Base-by-base conservation (phyloP, 2,113 vertebrate species). In the Nothobranchius furzeri region DNA sequence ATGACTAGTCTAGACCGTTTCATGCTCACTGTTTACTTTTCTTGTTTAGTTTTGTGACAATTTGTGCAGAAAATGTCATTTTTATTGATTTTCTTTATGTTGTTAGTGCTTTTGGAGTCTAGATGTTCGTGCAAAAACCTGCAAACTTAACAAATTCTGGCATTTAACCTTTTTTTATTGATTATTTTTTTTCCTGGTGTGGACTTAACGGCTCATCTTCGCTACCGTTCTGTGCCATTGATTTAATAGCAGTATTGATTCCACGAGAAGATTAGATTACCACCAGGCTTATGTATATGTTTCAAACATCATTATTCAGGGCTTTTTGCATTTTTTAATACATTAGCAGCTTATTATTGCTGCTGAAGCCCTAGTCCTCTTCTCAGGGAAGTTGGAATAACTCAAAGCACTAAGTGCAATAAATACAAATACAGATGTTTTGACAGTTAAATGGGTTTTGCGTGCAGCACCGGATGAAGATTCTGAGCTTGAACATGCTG, bases 111-210 rank as follows among this genome's bases (percentile, higher is more conserved):
- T 40, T 40, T 40, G 9, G 37, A 40, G 37, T 40, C 46, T 62
- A 53, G 14, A 7, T 58, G 8, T 64, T 70, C 61, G 57, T 17
- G 30, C 49, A 30, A 52, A 24, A 57, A 52, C 36, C 30, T 60
- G 60, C 43, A 67, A 53, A 76, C 2, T 46, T 73, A 65, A 82
- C 73, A 79, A 60, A 77, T 75, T 43, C 25, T 61, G 59, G 70
- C 56, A 47, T 65, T 63, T 80, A 61, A 82, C 70, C 67, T 76
- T 68, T 83, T 83, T 87, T 79, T 68, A 82, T 87, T 83, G 75
- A 9, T 25, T 46, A 24, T 35, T 30, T 47, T 64, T 81, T 84
- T 78, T 75, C 53, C 59, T 76, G 76, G 68, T 70, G 75, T 8
- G 1, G 64, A 52, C 70, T 56, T 70, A 82, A 67, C 68, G 65